These are phyloP conservation scores for Charina bottae DNA, from an alignment of 2,113 vertebrate genomes.

Conservation along the genomic window DNA sequence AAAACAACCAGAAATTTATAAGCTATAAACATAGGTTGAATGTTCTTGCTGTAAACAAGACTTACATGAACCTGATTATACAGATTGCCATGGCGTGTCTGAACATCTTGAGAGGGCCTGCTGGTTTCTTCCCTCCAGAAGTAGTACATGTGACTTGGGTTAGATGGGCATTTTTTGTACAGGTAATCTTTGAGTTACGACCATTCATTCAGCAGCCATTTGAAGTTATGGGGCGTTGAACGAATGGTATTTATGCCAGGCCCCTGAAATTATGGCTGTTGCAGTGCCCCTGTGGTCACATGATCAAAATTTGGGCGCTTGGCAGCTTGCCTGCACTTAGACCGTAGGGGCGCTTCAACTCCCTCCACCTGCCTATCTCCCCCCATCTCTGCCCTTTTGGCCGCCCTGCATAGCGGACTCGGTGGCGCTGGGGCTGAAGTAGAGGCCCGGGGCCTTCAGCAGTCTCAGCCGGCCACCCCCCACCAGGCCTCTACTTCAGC, in stretches of 20 bases:
- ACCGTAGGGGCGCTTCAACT: not conserved
- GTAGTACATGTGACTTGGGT: not conserved
- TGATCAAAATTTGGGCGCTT: not conserved
- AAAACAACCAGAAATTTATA: not conserved
- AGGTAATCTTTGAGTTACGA: not conserved
- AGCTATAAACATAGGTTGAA: slow-evolving; percentile 1
- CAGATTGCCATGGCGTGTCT: not conserved
- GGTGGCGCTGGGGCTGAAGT: not conserved
- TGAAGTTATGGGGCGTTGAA: not conserved
- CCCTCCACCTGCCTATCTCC: no score
- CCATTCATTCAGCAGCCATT: not conserved
- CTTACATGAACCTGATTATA: not conserved
- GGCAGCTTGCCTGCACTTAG: not conserved
- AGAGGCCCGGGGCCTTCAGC: not conserved
- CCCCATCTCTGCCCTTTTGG: not conserved
- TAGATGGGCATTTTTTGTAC: not conserved
- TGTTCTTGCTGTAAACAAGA: not conserved
- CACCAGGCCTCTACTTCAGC: not conserved
- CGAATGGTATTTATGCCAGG: not conserved
- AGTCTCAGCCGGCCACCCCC: not conserved
- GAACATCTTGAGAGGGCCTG: not conserved
- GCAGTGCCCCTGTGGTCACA: not conserved
- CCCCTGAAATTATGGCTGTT: not conserved
- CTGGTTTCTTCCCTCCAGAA: not conserved
- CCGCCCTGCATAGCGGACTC: not conserved